Evolutionary conservation across 1,140 invertebrate species (phyloP), one percentile per base, ranked within the genome.

Genomic region (Rhagoletis zephyria): DNA sequence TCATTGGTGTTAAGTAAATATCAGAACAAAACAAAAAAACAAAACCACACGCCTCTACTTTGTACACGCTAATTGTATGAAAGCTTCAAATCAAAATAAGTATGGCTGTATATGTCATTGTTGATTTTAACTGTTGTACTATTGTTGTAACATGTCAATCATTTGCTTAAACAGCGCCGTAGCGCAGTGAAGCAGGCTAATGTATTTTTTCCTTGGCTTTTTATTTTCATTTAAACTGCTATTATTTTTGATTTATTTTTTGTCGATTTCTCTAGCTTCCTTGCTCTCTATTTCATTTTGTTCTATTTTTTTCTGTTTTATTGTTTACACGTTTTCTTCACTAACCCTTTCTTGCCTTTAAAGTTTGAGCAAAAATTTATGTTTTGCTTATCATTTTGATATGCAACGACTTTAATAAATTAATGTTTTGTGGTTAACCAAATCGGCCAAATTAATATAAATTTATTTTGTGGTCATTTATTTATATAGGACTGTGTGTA

Each of bases 1-100:
- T 97, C 89, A 96, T 97, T 90, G 96, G 96, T 89, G 94, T 96
- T 87, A 89, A 95, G 95, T 96, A 96, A 95, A 93, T 93, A 92
- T 90, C 56, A 5, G 10, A 56, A 56, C 51, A 56, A 56, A 56
- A 19, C 1, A 81, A 81, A 70, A 81, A 19, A 63, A 63, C 12
- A 60, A 3, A 70, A 67, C 30, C 64, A 40, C 64, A 7, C 30
- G 5, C 30, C 3, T 14, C 1, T 14, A 9, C 30, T 4, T 67
- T 70, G 30, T 45, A 74, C 40, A 70, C 65, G 30, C 59, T 16
- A 45, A 87, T 56, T 56, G 63, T 56, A 12, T 45, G 12, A 67
- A 70, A 67, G 42, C 48, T 87, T 60, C 19, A 70, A 87, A 51
- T 67, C 42, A 85, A 12, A 12, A 85, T 19, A n/a, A 56, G 59